Base-by-base conservation (phyloP, 2,113 vertebrate species). In the Pholis gunnellus region DNA sequence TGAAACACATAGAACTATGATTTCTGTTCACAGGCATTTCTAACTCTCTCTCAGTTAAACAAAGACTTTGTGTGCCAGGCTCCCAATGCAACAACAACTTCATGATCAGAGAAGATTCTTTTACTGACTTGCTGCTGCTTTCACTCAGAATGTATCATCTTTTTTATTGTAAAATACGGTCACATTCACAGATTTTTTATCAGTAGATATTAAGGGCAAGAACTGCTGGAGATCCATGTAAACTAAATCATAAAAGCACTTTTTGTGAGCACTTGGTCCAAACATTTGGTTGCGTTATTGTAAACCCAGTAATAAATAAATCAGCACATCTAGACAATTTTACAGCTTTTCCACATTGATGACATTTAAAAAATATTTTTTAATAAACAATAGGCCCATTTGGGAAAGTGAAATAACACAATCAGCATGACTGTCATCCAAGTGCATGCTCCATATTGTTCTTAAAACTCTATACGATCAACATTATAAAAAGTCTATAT, bases 71-170 rank as follows among this genome's bases (percentile, higher is more conserved):
- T 61, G 40, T 3, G 7, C 8, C 40, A 50, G 20, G 29, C 3
- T 61, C 69, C 34, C 31, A 31, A 31, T 71, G 48, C 34, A 31
- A 34, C 34, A 31, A 31, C 31, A 54, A 22, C 69, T 36, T 48
- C 38, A 38, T 60, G 9, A 54, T 42, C 5, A n/a, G 36, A 25
- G 42, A 67, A 34, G 50, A 40, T 0, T 18, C 27, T 65, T 65
- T 14, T 4, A 36, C 6, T 73, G 61, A 71, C 60, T 82, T 9
- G 6, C 31, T 75, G 66, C 57, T 61, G 50, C 42, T 72, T 75
- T 38, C 7, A 18, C 22, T 17, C 50, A 38, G 36, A 34, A 13
- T 48, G 40, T 20, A 25, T 70, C 52, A 60, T 54, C 44, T 40
- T 52, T 54, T 9, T 52, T 54, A 6, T 17, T 3, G 22, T 54